Evolutionary conservation across 2,888 invertebrate species (phyloP), one percentile per base, ranked within the genome.

Genomic region (Hemithea aestivaria): DNA sequence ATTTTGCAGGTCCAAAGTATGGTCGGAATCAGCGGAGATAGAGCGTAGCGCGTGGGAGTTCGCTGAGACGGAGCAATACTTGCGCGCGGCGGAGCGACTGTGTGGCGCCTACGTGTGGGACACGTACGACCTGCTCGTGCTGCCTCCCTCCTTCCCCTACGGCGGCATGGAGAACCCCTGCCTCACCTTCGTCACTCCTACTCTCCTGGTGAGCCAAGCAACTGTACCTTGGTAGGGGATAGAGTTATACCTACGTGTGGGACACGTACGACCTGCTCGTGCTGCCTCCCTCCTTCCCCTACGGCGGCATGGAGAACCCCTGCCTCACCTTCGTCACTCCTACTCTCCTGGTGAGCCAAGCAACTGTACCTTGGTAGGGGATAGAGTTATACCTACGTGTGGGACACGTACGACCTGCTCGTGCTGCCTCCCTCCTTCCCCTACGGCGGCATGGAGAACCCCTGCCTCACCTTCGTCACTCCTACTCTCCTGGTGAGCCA

Each of bases 101-200:
- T 93, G 96, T 65, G 97, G 97, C 0, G 93, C 93, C 0, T 97
- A 98, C 73, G 93, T 94, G 35, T 97, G 97, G 97, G 93, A 93
- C 4, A 90, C 92, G 53, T 98, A 98, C 73, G 97, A 98, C 77
- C 66, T 95, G 40, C 81, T 98, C 22, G 94, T 98, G 23, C 88
- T 98, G 64, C 98, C 98, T 0, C 96, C 97, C 0, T 94, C 94
- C 49, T 98, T 98, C 87, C 96, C 98, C 0, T 97, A 92, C 69
- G 98, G 98, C 1, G 98, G 98, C 10, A 98, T 98, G 98, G 98
- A 98, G 79, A 98, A 98, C 87, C 98, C 98, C 0, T 97, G 97
- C 69, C 80, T 98, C 30, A 98, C 97, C 0, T 98, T 98, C 78
- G 93, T 97, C 2, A 97, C 98, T 0, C 98, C 98, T 2, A 97